phyloP scores from a whole-genome alignment of 1,140 invertebrate genomes.

The Pseudomyrmex cubaensis region DNA sequence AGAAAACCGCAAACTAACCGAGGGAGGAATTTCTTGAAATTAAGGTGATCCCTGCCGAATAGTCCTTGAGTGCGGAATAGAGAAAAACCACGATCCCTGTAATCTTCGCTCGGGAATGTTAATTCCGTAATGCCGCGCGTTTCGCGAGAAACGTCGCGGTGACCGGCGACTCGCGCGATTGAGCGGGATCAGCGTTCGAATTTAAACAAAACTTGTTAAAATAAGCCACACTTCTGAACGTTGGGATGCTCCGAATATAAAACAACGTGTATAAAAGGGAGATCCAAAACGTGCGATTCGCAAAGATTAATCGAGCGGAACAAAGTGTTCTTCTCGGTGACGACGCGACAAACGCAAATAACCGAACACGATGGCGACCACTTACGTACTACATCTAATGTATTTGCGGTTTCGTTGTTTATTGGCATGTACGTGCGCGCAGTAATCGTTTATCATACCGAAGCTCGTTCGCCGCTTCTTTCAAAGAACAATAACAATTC shows the following conservation, averaged over 20 bases:
- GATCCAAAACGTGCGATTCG: conserved; percentile 46
- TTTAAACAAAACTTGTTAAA: background rate
- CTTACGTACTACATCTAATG: conserved; percentile 24
- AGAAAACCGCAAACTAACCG: conserved; percentile 68
- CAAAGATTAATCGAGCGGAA: conserved; percentile 52
- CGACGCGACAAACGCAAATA: conserved; percentile 50
- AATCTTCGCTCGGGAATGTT: conserved; percentile 66
- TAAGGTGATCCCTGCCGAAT: conserved; percentile 57
- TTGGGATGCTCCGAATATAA: conserved; percentile 25
- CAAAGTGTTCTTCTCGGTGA: conserved; percentile 9
- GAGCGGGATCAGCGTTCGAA: background rate
- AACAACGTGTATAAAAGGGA: conserved; percentile 12
- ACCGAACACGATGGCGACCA: conserved; percentile 17
- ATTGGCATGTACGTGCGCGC: no score
- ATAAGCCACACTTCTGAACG: background rate
- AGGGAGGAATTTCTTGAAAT: conserved; percentile 68
- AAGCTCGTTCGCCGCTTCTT: background rate
- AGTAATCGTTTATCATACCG: conserved; percentile 40
- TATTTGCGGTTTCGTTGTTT: conserved; percentile 14
- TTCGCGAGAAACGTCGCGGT: conserved; percentile 4
- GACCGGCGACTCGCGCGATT: background rate
- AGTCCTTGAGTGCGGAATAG: conserved; percentile 66
- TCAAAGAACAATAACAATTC: conserved; percentile 25
- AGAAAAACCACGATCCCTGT: conserved; percentile 69
- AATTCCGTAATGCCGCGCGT: conserved; percentile 39